Evolutionary conservation across 2,888 invertebrate species (phyloP).

Genomic region (Cheilosia variabilis): DNA sequence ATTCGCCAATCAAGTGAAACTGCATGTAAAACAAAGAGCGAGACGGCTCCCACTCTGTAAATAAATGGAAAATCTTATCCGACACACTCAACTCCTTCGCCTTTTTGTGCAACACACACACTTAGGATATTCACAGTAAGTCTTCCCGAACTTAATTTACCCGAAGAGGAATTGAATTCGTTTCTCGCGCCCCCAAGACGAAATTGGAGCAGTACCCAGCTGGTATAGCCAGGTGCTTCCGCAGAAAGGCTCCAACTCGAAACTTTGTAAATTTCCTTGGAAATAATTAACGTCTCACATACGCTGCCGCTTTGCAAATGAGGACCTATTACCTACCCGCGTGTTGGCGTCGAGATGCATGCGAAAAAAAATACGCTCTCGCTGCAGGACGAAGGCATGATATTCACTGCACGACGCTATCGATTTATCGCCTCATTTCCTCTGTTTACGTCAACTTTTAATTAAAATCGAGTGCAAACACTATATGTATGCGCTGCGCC

Average conservation of each 20-base stretch:
- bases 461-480: conserved; percentile 70
- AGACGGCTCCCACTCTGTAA: neutral
- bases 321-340: neutral
- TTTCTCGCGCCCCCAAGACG: conserved; percentile 1
- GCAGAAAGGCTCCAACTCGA: conserved; percentile 56
- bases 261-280: conserved; percentile 73
- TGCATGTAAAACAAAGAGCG: neutral
- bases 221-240: conserved; percentile 45
- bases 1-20: neutral
- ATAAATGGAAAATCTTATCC: neutral
- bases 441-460: conserved; percentile 76
- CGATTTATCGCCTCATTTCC: conserved; percentile 76
- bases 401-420: conserved; percentile 69
- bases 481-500: neutral
- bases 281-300: conserved; percentile 68
- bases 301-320: conserved; percentile 35
- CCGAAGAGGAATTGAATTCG: conserved; percentile 20
- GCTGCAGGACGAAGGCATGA: conserved; percentile 23
- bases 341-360: neutral
- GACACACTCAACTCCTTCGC: neutral
- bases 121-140: conserved; percentile 13
- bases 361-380: neutral
- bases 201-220: conserved; percentile 18
- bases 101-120: neutral
- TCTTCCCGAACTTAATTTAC: conserved; percentile 37